These are phyloP conservation scores for Tachina fera DNA, from an alignment of 2,888 invertebrate species.

Conservation along the genomic window DNA sequence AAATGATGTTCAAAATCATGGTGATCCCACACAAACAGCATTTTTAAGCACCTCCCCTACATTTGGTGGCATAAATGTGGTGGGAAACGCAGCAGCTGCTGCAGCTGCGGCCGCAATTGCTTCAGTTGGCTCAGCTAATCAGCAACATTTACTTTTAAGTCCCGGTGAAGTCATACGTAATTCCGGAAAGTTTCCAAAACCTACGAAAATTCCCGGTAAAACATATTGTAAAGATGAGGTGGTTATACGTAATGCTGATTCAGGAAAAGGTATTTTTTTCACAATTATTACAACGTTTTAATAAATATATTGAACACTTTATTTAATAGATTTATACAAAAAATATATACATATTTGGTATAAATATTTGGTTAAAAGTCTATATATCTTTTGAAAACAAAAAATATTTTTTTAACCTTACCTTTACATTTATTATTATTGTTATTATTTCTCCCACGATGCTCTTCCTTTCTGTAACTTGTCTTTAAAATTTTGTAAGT, in stretches of 20 bases:
- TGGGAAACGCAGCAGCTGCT: conserved; percentile 76
- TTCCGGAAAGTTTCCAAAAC: conserved; percentile 94
- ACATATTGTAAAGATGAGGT: conserved; percentile 98
- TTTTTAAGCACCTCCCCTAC: conserved; percentile 85
- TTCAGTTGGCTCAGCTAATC: conserved; percentile 80
- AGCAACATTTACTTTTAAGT: conserved; percentile 85
- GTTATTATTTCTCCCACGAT: conserved; percentile 67
- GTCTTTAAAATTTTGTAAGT: conserved; percentile 84
- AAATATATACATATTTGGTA: conserved; percentile 35
- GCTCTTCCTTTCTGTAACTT: conserved; percentile 66
- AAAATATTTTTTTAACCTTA: conserved; percentile 56
- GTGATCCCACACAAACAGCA: conserved; percentile 79
- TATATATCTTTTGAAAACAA: conserved; percentile 46
- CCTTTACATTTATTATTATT: conserved; percentile 62
- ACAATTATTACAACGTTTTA: conserved; percentile 26
- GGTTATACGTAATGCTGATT: conserved; percentile 96
- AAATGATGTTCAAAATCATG: conserved; percentile 74
- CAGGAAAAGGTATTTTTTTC: conserved; percentile 91
- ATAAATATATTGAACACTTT: conserved; percentile 3
- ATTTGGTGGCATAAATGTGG: conserved; percentile 76
- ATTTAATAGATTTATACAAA: conserved; percentile 3
- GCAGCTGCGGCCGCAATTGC: conserved; percentile 79
- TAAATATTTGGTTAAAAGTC: conserved; percentile 61
- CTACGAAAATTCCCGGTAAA: conserved; percentile 95
- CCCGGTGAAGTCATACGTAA: conserved; percentile 94